phyloP scores from a whole-genome alignment of 2,888 invertebrate species.

The Drosophila neotestacea region DNA sequence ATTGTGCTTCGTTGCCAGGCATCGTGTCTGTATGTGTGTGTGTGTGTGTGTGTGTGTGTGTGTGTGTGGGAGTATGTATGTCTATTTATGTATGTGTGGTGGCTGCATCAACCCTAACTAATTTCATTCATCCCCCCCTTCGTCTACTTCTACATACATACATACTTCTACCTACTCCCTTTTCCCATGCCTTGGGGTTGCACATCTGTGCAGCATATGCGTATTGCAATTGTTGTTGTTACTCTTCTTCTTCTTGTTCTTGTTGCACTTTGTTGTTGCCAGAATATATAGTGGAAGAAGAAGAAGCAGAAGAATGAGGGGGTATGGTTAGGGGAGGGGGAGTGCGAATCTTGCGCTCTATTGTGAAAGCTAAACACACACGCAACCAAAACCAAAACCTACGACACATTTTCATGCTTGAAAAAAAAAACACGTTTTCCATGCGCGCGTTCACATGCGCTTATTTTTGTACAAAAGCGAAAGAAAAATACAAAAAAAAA shows the following conservation, averaged over 20 bases:
- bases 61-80: background rate
- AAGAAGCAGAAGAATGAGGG: constrained; percentile 9
- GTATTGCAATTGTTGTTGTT: constrained; percentile 50
- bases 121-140: constrained; percentile 13
- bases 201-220: constrained; percentile 65
- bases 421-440: constrained; percentile 72
- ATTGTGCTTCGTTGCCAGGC: constrained; percentile 37
- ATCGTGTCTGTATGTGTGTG: constrained; percentile 19
- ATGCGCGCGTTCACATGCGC: constrained; percentile 59
- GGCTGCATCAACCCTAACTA: constrained; percentile 31
- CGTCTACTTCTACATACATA: too few species aligned
- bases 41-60: background rate
- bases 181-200: constrained; percentile 1
- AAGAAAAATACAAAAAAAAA: constrained; percentile 23
- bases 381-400: constrained; percentile 49
- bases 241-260: constrained; percentile 34
- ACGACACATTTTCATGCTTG: constrained; percentile 59
- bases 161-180: too few species aligned
- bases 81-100: background rate
- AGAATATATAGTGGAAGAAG: constrained; percentile 15
- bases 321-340: background rate
- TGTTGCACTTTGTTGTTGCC: constrained; percentile 42
- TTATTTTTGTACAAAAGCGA: constrained; percentile 51
- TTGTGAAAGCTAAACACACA: constrained; percentile 55
- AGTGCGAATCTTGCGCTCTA: constrained; percentile 41